Percentiles rank a stretch among this genome's conserved stretches.
Evolutionary conservation across 2,888 invertebrate genomes (phyloP).

Genomic region (Amblyteles armatorius): DNA sequence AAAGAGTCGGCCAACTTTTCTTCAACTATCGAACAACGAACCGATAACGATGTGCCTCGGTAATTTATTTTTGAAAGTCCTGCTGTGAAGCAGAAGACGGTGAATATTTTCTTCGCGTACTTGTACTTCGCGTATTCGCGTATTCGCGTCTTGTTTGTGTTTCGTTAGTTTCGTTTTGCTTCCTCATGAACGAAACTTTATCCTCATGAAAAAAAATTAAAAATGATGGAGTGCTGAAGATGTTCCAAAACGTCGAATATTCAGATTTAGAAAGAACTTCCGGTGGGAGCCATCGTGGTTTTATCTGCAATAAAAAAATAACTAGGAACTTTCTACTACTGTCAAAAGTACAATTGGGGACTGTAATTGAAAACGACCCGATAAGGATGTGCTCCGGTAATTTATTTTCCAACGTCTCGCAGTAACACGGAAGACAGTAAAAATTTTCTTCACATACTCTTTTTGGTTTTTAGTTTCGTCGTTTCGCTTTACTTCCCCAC

Average conservation of each 20-base stretch:
- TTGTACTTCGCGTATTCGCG: no score
- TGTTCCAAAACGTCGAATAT: no score
- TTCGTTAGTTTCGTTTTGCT: neutral
- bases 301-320: neutral
- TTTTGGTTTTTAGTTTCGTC: neutral
- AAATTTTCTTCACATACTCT: neutral
- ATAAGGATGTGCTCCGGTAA: constrained; percentile 31
- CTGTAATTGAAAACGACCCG: constrained; percentile 45
- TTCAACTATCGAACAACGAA: constrained; percentile 41
- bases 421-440: constrained; percentile 5
- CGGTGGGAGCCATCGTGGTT: no score
- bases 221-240: no score
- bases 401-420: constrained; percentile 5
- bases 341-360: neutral
- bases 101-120: neutral
- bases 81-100: neutral
- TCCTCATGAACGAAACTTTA: neutral
- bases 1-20: constrained; percentile 43
- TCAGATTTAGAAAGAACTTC: no score
- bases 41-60: constrained; percentile 45
- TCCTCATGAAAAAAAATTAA: neutral
- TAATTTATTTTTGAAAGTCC: constrained; percentile 5
- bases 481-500: neutral
- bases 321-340: neutral
- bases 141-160: neutral